These are phyloP conservation scores for Merodon equestris DNA, from an alignment of 2,888 invertebrate genomes.

Conservation along the genomic window DNA sequence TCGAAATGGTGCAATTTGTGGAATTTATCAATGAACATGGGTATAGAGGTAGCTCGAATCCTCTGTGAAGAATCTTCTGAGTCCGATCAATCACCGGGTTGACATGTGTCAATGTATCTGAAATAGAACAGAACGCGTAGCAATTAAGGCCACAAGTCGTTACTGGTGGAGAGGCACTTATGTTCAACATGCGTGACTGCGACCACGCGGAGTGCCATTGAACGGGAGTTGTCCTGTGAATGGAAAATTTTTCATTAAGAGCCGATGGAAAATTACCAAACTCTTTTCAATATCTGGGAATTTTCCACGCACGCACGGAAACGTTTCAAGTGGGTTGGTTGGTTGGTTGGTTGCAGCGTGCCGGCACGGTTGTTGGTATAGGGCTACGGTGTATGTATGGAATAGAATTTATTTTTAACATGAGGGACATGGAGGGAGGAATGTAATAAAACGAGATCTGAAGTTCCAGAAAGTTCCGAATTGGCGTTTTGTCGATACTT, in stretches of 20 bases:
- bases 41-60: no score
- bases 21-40: no score
- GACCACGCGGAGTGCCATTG: no score
- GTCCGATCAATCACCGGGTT: slow-evolving; percentile 3
- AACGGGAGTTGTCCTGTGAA: slow-evolving; percentile 24
- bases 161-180: slow-evolving; percentile 30
- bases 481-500: no score
- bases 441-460: no score
- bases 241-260: slow-evolving; percentile 35
- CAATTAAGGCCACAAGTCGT: slow-evolving; percentile 10
- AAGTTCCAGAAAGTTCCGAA: no score
- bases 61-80: slow-evolving; percentile 5
- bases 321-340: slow-evolving; percentile 29
- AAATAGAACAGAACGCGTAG: no score
- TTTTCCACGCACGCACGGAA: slow-evolving; percentile 50
- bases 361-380: no score
- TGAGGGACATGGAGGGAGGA: background rate
- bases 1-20: no score
- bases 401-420: slow-evolving; percentile 2
- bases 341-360: no score
- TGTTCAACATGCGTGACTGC: background rate
- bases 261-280: slow-evolving; percentile 3
- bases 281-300: slow-evolving; percentile 25
- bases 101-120: slow-evolving; percentile 27
- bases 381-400: no score